Percentiles rank a stretch among this genome's conserved stretches.
These are phyloP conservation scores for Campoplex capitator DNA, from an alignment of 2,888 invertebrate genomes.

Conservation along the genomic window DNA sequence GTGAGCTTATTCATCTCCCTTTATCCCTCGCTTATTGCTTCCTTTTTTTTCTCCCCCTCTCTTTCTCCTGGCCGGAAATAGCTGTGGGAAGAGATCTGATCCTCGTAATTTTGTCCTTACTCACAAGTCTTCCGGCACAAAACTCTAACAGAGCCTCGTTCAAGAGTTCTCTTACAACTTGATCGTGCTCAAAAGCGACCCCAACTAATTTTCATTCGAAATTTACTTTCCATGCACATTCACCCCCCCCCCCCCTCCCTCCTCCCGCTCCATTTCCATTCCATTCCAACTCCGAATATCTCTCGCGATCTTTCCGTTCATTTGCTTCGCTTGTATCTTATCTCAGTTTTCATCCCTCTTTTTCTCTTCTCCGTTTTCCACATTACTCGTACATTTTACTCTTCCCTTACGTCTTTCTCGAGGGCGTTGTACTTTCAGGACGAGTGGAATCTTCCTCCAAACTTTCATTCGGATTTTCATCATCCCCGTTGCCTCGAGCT, in stretches of 20 bases:
- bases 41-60: background rate
- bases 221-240: constrained; percentile 45
- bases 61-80: constrained; percentile 15
- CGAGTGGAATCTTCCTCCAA: constrained; percentile 35
- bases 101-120: constrained; percentile 3
- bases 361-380: background rate
- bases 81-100: constrained; percentile 29
- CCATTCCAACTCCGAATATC: background rate
- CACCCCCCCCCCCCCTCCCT: background rate
- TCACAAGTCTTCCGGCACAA: constrained; percentile 1
- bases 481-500: constrained; percentile 46
- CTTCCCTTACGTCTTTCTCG: background rate
- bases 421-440: constrained; percentile 5
- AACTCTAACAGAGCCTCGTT: constrained; percentile 5
- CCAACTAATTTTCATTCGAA: constrained; percentile 72
- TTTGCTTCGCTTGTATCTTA: constrained; percentile 2
- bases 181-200: constrained; percentile 69
- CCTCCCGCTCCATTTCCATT: constrained; percentile 10
- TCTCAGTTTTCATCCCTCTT: constrained; percentile 1
- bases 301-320: background rate
- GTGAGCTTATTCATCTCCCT: background rate
- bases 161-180: constrained; percentile 53
- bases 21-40: background rate
- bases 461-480: constrained; percentile 42
- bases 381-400: background rate